These are phyloP conservation scores for Asobara japonica DNA, from an alignment of 1,140 invertebrate genomes.

Conservation along the genomic window DNA sequence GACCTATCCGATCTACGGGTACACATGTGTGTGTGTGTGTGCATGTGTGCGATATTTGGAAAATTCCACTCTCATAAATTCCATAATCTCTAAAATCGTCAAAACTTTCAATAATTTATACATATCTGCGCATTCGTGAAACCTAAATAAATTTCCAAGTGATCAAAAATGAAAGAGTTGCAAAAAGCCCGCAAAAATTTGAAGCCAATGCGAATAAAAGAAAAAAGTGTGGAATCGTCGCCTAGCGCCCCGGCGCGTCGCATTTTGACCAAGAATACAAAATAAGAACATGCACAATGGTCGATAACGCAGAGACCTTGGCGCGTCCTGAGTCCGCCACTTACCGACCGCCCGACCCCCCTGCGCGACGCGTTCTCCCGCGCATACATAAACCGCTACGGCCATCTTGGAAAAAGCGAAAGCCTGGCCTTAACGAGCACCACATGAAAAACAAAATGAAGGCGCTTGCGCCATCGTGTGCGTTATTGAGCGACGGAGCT, in stretches of 20 bases:
- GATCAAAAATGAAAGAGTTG: too few relatives aligned
- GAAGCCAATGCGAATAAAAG: constrained; percentile 2
- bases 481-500: constrained; percentile 57
- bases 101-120: too few relatives aligned
- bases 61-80: too few relatives aligned
- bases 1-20: too few relatives aligned
- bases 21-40: too few relatives aligned
- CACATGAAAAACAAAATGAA: constrained; percentile 64
- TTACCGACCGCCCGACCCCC: constrained; percentile 46
- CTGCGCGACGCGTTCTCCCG: background rate
- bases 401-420: constrained; percentile 62
- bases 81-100: too few relatives aligned
- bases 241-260: constrained; percentile 47
- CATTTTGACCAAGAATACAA: constrained; percentile 19
- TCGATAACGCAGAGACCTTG: constrained; percentile 50
- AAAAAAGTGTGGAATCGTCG: constrained; percentile 30
- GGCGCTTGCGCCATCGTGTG: constrained; percentile 59
- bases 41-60: too few relatives aligned
- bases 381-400: background rate
- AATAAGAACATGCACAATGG: too few relatives aligned
- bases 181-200: too few relatives aligned
- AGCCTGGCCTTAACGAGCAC: constrained; percentile 32
- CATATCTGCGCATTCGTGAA: too few relatives aligned
- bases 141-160: too few relatives aligned
- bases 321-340: constrained; percentile 21